Evolutionary conservation across 2,888 invertebrate genomes (phyloP).

Genomic region (Phalera bucephala): DNA sequence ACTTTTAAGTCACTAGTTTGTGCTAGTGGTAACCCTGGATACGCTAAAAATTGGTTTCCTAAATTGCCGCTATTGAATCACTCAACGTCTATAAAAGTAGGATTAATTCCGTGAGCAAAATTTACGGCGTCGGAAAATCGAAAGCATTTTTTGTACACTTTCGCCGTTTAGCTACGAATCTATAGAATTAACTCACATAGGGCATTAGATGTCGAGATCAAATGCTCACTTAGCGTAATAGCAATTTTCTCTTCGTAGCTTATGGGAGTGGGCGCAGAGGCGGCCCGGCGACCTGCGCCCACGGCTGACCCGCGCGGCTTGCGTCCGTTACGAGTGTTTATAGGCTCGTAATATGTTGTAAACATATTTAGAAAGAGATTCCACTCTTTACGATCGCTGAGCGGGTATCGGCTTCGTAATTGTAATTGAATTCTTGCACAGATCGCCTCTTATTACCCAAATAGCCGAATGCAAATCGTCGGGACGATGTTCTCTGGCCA

Average conservation of each 20-base stretch:
- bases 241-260: constrained; percentile 29
- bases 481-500: constrained; percentile 24
- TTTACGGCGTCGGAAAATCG: constrained; percentile 7
- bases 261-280: constrained; percentile 29
- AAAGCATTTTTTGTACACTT: not conserved
- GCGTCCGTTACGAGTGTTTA: constrained; percentile 51
- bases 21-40: not conserved
- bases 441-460: constrained; percentile 44
- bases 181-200: constrained; percentile 11
- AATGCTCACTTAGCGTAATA: constrained; percentile 26
- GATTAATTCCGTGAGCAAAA: constrained; percentile 27
- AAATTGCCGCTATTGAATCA: constrained; percentile 28
- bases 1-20: too few relatives aligned
- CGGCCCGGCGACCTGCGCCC: constrained; percentile 28
- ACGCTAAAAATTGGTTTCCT: constrained; percentile 16
- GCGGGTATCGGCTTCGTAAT: constrained; percentile 43
- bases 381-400: constrained; percentile 54
- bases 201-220: constrained; percentile 18
- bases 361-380: constrained; percentile 61
- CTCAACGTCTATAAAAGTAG: constrained; percentile 22
- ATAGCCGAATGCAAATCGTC: constrained; percentile 45
- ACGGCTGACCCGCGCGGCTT: constrained; percentile 48
- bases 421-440: constrained; percentile 47
- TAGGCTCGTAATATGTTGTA: constrained; percentile 53
- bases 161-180: too few relatives aligned